Evolutionary conservation across 92 coral and sea anemone species (phyloP), one percentile per base, ranked within the genome.

Genomic region (Siderastrea siderea): DNA sequence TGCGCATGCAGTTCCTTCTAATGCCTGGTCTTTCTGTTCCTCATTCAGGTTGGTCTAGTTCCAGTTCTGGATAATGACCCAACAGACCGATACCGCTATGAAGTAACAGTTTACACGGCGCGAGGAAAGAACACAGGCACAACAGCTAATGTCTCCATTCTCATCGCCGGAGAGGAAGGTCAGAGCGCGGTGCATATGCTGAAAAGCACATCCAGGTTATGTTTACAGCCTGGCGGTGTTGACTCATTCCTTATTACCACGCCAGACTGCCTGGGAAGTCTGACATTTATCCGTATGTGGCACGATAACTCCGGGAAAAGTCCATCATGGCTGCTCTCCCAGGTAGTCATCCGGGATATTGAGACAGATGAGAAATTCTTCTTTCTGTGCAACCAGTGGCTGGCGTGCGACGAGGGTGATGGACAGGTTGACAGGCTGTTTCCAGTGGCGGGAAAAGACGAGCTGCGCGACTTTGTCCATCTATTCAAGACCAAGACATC

Each of bases 331-430:
- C 91, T 86, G 16, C 82, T 98, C n/a, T 92, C 98, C 12, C 96
- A 93, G 81, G 91, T 97, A 14, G 89, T 92, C 82, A 89, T 98
- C 13, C 93, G 93, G 80, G 96, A 98, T 76, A 90, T 98, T 43
- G 98, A 98, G 58, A 88, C 94, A 50, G 95, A 93, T 3, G 96
- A 98, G 48, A 70, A 88, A 81, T 98, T 93, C 75, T 90, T 93
- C 83, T 98, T 98, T 81, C 82, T 98, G 88, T 94, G 98, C 68
- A 92, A 96, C 82, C 91, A 91, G 62, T 98, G 99, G 99, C 89
- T 98, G 68, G 99, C 99, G 65, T 98, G 99, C 85, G 99, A 98
- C 69, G 98, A 98, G 52, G 99, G 96, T 67, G 99, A 98, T 67
- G 99, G 99, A 19, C 94, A 96, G 51, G 99, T 98, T n/a, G 99